These are phyloP conservation scores for Tetragonisca angustula DNA, from an alignment of 2,888 invertebrate species.

Conservation along the genomic window DNA sequence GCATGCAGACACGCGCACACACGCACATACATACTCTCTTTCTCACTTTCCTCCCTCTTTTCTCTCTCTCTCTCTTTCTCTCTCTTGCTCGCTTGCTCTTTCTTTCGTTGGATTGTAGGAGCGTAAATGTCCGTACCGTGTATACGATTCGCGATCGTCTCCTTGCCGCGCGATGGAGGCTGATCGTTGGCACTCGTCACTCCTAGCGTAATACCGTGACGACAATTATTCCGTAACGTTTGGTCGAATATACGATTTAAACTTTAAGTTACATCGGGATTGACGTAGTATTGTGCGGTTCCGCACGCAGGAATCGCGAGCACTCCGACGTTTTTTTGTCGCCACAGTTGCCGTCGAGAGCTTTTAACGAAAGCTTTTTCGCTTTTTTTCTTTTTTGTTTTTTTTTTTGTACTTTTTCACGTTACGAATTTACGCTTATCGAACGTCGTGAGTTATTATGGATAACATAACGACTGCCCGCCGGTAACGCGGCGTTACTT, in stretches of 20 bases:
- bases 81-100: conserved; percentile 20
- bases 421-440: conserved; percentile 76
- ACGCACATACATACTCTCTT: conserved; percentile 4
- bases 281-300: conserved; percentile 63
- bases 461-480: conserved; percentile 80
- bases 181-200: conserved; percentile 73
- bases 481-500: conserved; percentile 77
- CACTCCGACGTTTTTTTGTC: conserved; percentile 45
- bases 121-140: conserved; percentile 72
- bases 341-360: conserved; percentile 56
- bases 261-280: conserved; percentile 69
- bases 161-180: conserved; percentile 71
- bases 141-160: conserved; percentile 72
- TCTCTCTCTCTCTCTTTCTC: conserved; percentile 14
- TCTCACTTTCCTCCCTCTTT: conserved; percentile 15
- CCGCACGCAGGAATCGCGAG: conserved; percentile 52
- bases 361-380: conserved; percentile 25
- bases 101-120: conserved; percentile 51
- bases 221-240: conserved; percentile 55
- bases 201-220: conserved; percentile 56
- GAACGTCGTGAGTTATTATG: conserved; percentile 75
- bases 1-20: conserved; percentile 11
- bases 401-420: conserved; percentile 70
- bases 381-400: no score
- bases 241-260: conserved; percentile 42